Evolutionary conservation across 1,140 invertebrate species (phyloP).

Genomic region (Matsumurasca onukii): DNA sequence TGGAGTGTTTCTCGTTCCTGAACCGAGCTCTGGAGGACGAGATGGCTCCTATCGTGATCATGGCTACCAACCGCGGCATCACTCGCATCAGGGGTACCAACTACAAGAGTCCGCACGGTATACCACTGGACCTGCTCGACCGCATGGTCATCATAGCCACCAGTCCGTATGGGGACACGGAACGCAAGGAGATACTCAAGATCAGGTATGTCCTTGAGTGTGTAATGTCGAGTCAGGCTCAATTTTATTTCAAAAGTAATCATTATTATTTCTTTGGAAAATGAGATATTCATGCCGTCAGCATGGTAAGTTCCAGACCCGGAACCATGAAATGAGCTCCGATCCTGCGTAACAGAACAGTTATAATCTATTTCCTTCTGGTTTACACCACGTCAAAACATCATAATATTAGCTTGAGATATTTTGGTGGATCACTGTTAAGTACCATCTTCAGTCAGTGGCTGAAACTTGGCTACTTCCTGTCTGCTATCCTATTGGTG

Average conservation of each 20-base stretch:
- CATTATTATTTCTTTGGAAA: not conserved
- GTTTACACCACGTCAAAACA: too few species aligned
- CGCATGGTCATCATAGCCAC: slow-evolving; percentile 95
- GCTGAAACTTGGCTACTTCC: too few species aligned
- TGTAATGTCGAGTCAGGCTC: not conserved
- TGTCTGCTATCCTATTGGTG: too few species aligned
- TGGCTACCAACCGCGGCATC: slow-evolving; percentile 99
- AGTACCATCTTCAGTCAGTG: too few species aligned
- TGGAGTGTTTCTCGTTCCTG: slow-evolving; percentile 98
- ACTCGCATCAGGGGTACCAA: slow-evolving; percentile 92
- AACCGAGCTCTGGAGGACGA: slow-evolving; percentile 96
- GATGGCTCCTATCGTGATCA: slow-evolving; percentile 96
- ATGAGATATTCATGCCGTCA: too few species aligned
- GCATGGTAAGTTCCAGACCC: too few species aligned
- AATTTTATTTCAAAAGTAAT: slow-evolving; percentile 9
- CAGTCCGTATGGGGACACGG: slow-evolving; percentile 82
- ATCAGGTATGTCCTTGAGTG: slow-evolving; percentile 67
- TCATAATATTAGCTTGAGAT: too few species aligned
- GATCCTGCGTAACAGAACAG: too few species aligned
- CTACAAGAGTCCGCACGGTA: slow-evolving; percentile 92
- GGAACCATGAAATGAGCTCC: too few species aligned
- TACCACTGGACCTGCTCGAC: slow-evolving; percentile 95
- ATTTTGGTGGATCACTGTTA: too few species aligned
- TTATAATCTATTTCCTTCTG: too few species aligned
- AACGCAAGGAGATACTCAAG: slow-evolving; percentile 90